These are phyloP conservation scores for Diacarnus erythraeanus DNA, from an alignment of 37 sponge, comb jelly and placozoan genomes.

Conservation along the genomic window DNA sequence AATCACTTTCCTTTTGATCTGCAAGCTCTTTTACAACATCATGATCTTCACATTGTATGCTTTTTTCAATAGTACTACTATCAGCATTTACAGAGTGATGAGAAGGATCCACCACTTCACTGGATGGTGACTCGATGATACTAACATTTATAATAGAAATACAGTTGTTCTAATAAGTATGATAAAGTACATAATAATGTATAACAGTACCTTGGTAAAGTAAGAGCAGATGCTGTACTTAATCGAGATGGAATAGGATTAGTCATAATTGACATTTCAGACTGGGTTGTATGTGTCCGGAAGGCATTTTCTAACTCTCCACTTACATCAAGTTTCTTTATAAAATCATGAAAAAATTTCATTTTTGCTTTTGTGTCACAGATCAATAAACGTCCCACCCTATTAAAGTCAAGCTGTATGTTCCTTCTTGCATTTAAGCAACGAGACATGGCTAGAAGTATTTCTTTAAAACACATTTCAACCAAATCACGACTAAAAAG, in stretches of 20 bases:
- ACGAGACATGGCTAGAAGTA: conserved; percentile 61
- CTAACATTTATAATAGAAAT: background rate
- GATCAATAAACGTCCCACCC: conserved; percentile 70
- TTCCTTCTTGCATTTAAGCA: conserved; percentile 31
- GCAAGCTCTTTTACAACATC: background rate
- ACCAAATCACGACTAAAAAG: conserved; percentile 69
- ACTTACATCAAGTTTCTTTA: conserved; percentile 57
- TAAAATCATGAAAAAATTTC: conserved; percentile 86
- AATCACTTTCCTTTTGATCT: too few relatives aligned
- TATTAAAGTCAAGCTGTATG: conserved; percentile 62
- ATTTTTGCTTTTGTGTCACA: conserved; percentile 73
- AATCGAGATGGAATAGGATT: conserved; percentile 22
- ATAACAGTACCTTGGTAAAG: background rate
- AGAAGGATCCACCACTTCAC: too few relatives aligned
- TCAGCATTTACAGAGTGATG: background rate
- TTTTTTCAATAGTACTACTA: background rate
- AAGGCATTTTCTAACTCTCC: conserved; percentile 63
- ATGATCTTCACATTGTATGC: background rate
- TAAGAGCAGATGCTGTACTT: background rate
- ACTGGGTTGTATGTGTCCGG: background rate
- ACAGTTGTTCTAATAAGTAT: background rate
- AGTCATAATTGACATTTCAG: conserved; percentile 41
- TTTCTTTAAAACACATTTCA: conserved; percentile 75
- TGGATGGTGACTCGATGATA: too few relatives aligned
- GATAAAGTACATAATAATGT: background rate